Conservation (phyloP, 2,888 invertebrate genomes). For the Caradrina clavipalpis region DNA sequence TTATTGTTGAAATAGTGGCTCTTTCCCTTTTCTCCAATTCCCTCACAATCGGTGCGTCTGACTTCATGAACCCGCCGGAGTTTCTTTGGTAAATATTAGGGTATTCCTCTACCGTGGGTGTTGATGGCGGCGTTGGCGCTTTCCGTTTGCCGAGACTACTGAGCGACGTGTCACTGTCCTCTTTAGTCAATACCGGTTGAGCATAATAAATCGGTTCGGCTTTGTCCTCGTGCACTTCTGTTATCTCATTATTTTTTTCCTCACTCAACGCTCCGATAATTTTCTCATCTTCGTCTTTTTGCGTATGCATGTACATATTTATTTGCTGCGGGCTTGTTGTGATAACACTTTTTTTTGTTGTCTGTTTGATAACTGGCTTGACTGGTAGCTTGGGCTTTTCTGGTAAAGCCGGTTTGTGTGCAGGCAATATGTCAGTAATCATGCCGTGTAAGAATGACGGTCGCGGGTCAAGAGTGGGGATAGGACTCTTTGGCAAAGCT, state of each 20-base stretch:
- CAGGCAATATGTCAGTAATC: slow-evolving; percentile 86
- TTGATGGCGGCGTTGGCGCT: slow-evolving; percentile 94
- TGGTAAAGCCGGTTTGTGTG: slow-evolving; percentile 92
- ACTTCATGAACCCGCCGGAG: slow-evolving; percentile 88
- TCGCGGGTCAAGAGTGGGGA: slow-evolving; percentile 91
- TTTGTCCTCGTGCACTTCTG: slow-evolving; percentile 81
- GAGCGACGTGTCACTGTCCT: slow-evolving; percentile 90
- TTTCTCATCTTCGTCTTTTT: slow-evolving; percentile 76
- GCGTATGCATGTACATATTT: slow-evolving; percentile 89
- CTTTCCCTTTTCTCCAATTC: slow-evolving; percentile 95
- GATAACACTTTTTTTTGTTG: slow-evolving; percentile 80
- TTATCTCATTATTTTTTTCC: slow-evolving; percentile 84
- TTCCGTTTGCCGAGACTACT: slow-evolving; percentile 93
- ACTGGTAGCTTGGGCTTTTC: slow-evolving; percentile 93
- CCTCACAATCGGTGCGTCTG: slow-evolving; percentile 93
- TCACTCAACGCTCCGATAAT: slow-evolving; percentile 74
- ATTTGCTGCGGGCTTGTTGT: slow-evolving; percentile 86
- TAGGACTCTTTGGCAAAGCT: slow-evolving; percentile 93
- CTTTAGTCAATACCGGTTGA: slow-evolving; percentile 89
- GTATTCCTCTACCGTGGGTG: slow-evolving; percentile 87
- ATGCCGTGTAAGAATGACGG: slow-evolving; percentile 94
- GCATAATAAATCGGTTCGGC: slow-evolving; percentile 85
- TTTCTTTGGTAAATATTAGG: slow-evolving; percentile 92
- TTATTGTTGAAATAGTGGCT: slow-evolving; percentile 81
- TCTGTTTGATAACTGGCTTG: slow-evolving; percentile 91